Evolutionary conservation across 2,113 vertebrate species (phyloP), one percentile per base, ranked within the genome.

Genomic region (Erythrolamprus reginae): DNA sequence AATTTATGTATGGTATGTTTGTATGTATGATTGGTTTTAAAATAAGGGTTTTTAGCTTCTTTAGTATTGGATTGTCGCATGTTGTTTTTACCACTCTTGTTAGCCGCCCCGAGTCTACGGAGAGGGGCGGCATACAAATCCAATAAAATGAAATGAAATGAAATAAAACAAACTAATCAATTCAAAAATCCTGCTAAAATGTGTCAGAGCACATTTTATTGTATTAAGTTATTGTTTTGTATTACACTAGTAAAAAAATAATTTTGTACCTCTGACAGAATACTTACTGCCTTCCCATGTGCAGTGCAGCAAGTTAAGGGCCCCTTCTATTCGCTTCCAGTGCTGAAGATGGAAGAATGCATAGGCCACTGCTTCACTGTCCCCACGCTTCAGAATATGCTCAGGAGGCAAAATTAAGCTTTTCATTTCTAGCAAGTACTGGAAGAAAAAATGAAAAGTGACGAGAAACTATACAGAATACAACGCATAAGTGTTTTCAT

Each of bases 361-460:
- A 38, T 99, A 99, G 0, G 99, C 99, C 90, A 99, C 98, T 52
- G 99, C 99, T 95, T 99, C 99, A 38, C 99, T 99, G 97, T 99
- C 99, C 33, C 99, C 99, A 77, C 99, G 98, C 93, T 99, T 99
- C 97, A 99, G 95, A 96, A 99, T 99, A 94, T 99, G 99, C 93
- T 99, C 99, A 93, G 99, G 99, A 94, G 99, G 99, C 93, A 99
- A 97, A 96, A 99, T 99, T 86, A 99, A 96, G 96, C 99, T 99
- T 96, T 99, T 99, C 99, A 99, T 99, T 96, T 99, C 99, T 96
- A 99, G 96, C 94, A 99, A 98, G 96, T 99, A 99, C 99, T 99
- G 92, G 3, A 96, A 93, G 92, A 65, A 91, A 88, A 95, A 48
- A 3, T 1, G 91, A 65, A 89, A 91, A 91, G 17, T 90, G 86